These are phyloP conservation scores for Amia ocellicauda DNA, from an alignment of 2,113 vertebrate genomes.

Conservation along the genomic window DNA sequence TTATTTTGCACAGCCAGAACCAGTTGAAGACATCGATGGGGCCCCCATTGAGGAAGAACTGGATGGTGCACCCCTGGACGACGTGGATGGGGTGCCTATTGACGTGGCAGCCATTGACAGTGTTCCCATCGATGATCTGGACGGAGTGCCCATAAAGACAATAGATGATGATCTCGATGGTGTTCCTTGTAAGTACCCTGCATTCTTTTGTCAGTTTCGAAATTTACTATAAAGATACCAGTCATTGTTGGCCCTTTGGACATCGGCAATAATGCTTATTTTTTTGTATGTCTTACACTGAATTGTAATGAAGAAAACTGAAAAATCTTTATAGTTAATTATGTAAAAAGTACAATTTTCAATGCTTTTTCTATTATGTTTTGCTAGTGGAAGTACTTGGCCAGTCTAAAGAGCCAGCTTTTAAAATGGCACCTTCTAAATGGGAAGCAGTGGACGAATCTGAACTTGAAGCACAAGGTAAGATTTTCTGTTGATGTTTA, in stretches of 20 bases:
- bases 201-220: too few relatives aligned
- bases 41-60: conserved; percentile 91
- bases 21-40: conserved; percentile 83
- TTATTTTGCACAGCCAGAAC: conserved; percentile 39
- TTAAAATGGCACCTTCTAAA: conserved; percentile 95
- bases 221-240: too few relatives aligned
- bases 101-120: conserved; percentile 64
- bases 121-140: conserved; percentile 83
- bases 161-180: conserved; percentile 96
- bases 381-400: conserved; percentile 66
- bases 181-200: conserved; percentile 87
- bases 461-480: conserved; percentile 87
- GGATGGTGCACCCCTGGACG: conserved; percentile 82
- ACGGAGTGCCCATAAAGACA: conserved; percentile 88
- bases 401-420: conserved; percentile 82
- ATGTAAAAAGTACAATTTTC: too few relatives aligned
- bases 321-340: too few relatives aligned
- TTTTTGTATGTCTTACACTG: too few relatives aligned
- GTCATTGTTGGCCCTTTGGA: too few relatives aligned
- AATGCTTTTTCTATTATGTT: too few relatives aligned
- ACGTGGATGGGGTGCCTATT: conserved; percentile 91
- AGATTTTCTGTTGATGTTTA: conserved; percentile 13
- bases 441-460: conserved; percentile 97
- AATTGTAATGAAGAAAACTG: too few relatives aligned
- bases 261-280: too few relatives aligned